A percentile compares a stretch with the other conserved stretches of the same genome.
Evolutionary conservation across 2,797 vertebrate species (phyloP).

Genomic region (Pantherophis vulpinus): DNA sequence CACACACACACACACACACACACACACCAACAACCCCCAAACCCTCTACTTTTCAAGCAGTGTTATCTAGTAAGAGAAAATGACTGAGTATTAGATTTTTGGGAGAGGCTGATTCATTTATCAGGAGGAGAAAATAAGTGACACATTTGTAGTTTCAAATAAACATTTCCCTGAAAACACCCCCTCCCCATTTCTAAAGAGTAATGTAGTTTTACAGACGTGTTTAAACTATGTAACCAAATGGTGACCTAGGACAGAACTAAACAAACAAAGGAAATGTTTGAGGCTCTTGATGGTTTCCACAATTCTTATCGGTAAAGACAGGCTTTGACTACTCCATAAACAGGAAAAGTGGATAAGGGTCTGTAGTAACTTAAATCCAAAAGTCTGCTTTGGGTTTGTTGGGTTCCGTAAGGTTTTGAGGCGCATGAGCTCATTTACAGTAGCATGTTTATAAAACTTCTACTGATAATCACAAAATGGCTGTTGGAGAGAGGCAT

Average conservation of each 20-base stretch:
- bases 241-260: not conserved
- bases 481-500: not conserved
- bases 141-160: not conserved
- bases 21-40: not conserved
- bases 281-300: not conserved
- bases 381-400: not conserved
- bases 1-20: too few species aligned
- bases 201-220: not conserved
- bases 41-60: not conserved
- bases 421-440: not conserved
- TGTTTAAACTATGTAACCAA: not conserved
- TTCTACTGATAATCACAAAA: not conserved
- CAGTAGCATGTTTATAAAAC: not conserved
- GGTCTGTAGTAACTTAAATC: not conserved
- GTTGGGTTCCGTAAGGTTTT: not conserved
- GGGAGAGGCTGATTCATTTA: not conserved
- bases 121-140: not conserved
- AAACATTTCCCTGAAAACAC: not conserved
- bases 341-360: slow-evolving; percentile 19
- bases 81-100: not conserved
- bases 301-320: slow-evolving; percentile 26
- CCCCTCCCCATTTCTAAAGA: not conserved
- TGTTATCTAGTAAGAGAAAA: not conserved
- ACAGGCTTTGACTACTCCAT: slow-evolving; percentile 22
- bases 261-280: slow-evolving; percentile 23